phyloP scores from a whole-genome alignment of 35 echinoderm and acorn worm genomes.

The Heliocidaris tuberculata region DNA sequence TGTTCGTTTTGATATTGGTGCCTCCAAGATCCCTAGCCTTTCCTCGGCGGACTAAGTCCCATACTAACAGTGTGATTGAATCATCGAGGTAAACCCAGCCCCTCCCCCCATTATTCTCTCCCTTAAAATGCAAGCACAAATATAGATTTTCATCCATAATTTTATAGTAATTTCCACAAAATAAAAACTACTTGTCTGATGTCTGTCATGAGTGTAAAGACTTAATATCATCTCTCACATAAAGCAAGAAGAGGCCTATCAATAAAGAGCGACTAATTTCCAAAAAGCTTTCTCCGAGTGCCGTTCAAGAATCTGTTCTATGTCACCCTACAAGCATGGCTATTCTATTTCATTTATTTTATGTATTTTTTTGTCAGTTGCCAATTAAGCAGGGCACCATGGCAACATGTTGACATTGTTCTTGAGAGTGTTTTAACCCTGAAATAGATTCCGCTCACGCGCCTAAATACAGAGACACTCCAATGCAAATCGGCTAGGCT shows the following conservation, averaged over 20 bases:
- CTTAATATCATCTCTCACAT: not conserved
- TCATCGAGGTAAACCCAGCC: not conserved
- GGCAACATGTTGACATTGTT: slow-evolving; percentile 25
- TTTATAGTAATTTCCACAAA: not conserved
- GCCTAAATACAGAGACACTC: not conserved
- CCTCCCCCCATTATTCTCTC: not conserved
- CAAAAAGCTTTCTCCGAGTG: not conserved
- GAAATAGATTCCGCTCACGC: slow-evolving; percentile 31
- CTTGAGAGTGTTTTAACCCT: not conserved
- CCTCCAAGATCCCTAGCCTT: not conserved
- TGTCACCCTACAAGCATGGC: not conserved
- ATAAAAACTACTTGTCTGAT: not conserved
- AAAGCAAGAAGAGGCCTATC: not conserved
- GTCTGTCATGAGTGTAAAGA: not conserved
- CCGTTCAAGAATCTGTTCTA: not conserved
- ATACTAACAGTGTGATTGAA: not conserved
- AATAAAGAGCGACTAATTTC: not conserved
- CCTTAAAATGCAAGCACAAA: not conserved
- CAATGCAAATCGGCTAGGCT: slow-evolving; percentile 9
- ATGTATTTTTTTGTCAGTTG: not conserved
- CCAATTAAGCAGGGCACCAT: not conserved
- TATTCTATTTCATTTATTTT: not conserved
- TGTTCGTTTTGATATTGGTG: slow-evolving; percentile 21
- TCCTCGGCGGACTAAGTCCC: not conserved
- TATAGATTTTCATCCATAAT: not conserved